Percentiles rank a stretch among this genome's conserved stretches.
Conservation (phyloP, 2,113 vertebrate genomes). For the Nasalis larvatus region DNA sequence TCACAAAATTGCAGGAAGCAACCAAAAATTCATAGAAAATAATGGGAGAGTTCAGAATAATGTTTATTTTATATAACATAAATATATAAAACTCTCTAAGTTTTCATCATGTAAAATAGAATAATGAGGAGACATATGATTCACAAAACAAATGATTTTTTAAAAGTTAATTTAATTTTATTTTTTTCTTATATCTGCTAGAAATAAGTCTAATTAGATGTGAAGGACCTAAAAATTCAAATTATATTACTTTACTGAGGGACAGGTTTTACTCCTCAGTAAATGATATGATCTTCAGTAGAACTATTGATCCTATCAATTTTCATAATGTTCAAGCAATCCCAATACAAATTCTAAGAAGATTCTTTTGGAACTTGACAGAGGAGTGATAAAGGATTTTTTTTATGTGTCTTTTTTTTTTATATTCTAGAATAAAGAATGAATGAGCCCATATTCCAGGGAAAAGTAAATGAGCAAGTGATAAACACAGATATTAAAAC, state of each 20-base stretch:
- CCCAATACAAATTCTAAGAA: not conserved
- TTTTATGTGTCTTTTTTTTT: too few species aligned
- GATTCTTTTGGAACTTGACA: not conserved
- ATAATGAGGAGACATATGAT: not conserved
- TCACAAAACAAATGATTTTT: not conserved
- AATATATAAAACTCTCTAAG: not conserved
- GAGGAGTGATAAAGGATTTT: not conserved
- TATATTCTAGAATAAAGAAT: slow-evolving; percentile 13
- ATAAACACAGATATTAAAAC: not conserved
- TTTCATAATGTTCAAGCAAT: not conserved
- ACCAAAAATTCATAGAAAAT: not conserved
- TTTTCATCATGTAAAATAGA: not conserved
- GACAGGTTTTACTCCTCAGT: not conserved
- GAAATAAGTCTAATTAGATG: not conserved
- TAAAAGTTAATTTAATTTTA: not conserved
- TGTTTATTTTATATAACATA: not conserved
- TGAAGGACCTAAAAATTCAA: not conserved
- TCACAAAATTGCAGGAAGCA: not conserved
- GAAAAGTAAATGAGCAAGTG: not conserved
- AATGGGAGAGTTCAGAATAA: not conserved
- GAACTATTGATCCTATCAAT: not conserved
- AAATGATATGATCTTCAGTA: not conserved
- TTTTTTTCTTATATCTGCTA: not conserved
- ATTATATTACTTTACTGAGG: not conserved
- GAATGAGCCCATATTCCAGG: not conserved